Base-by-base conservation (phyloP, 2,888 invertebrate genomes). In the Pachydiplax longipennis region DNA sequence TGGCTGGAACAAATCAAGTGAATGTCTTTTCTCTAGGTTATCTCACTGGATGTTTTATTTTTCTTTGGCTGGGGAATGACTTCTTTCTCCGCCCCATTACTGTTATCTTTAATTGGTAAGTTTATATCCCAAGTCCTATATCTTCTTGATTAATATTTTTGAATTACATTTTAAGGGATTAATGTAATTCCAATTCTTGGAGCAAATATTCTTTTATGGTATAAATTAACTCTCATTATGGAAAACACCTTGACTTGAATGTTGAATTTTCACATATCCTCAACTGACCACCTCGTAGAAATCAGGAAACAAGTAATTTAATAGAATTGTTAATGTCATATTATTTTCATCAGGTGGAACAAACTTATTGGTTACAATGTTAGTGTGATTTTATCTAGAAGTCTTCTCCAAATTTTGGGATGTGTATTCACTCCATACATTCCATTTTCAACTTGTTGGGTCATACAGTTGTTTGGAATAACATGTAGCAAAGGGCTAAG, bases 21-120 rank as follows among this genome's bases (percentile, higher is more conserved):
- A 99, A 98, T 93, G 94, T 99, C 58, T 98, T 99, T 94, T 99
- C 99, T 0, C 95, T 99, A 94, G 99, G 99, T 44, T 99, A 99
- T 94, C 95, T 99, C 31, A 96, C 99, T 91, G 98, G 99, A 4
- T 98, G 99, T 0, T 99, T 99, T 94, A 96, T 98, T 92, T 99
- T 99, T 94, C 95, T 99, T 65, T 99, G 99, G 99, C 98, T 98
- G 94, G 99, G 99, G 61, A 98, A 99, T 80, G 99, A 99, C 93
- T 97, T 99, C 93, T 99, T 99, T 93, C 95, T 99, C 90, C 96
- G 98, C 92, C 98, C 99, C 0, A 97, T 98, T 91, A 95, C 96
- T 48, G 96, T 96, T 81, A 98, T 99, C 92, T 94, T 98, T 31
- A 96, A 95, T 93, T 96, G 97, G 98, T 97, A 94, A 95, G 18